Evolutionary conservation across 1,140 invertebrate species (phyloP).

Genomic region (Callitettix versicolor): DNA sequence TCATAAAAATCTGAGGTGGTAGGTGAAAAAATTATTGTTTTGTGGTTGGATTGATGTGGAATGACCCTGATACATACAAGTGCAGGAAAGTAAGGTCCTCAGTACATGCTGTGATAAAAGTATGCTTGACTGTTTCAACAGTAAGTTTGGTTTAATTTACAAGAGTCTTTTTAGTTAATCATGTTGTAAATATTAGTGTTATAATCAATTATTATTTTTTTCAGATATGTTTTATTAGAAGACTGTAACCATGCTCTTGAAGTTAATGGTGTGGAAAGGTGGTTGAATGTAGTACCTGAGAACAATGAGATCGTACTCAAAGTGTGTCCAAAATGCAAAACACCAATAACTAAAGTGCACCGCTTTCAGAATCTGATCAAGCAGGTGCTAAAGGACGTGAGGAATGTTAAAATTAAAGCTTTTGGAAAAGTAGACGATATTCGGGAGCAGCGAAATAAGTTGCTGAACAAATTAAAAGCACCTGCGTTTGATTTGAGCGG

Average conservation of each 20-base stretch:
- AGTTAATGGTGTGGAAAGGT: slow-evolving; percentile 39
- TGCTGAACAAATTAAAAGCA: not conserved
- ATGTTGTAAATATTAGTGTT: no score
- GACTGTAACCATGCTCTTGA: slow-evolving; percentile 55
- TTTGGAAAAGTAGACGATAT: slow-evolving; percentile 29
- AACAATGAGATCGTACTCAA: slow-evolving; percentile 41
- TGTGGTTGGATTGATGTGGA: no score
- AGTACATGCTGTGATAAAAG: no score
- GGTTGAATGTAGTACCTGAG: slow-evolving; percentile 34
- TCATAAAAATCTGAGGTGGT: no score
- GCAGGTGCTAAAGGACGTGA: slow-evolving; percentile 39
- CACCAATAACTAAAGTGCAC: slow-evolving; percentile 44
- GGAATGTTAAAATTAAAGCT: slow-evolving; percentile 40
- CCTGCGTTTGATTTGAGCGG: not conserved
- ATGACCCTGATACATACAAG: no score
- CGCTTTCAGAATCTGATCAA: slow-evolving; percentile 50
- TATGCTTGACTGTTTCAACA: no score
- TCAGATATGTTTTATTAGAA: slow-evolving; percentile 46
- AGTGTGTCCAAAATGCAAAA: slow-evolving; percentile 50
- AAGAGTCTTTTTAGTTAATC: no score
- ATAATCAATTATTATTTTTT: no score
- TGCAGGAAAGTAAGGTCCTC: no score
- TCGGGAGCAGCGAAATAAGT: not conserved
- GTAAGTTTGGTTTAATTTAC: no score
- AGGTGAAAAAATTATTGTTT: no score